These are phyloP conservation scores for Murina feae DNA, from an alignment of 2,113 vertebrate genomes.

Conservation along the genomic window DNA sequence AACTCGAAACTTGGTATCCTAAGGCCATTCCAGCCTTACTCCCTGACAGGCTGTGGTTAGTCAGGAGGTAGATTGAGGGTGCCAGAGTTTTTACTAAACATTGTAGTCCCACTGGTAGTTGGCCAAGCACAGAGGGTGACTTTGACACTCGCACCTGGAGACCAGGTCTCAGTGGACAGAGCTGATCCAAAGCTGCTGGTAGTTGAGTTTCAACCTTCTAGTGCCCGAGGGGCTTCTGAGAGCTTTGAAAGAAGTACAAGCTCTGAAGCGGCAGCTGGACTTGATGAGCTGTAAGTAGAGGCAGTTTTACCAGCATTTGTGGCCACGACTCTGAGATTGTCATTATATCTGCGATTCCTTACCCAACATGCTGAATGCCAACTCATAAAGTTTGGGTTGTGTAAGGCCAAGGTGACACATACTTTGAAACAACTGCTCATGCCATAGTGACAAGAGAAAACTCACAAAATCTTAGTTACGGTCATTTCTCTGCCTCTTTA, in stretches of 20 bases:
- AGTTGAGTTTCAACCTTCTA: neutral
- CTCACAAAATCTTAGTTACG: neutral
- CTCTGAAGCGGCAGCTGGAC: neutral
- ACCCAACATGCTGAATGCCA: neutral
- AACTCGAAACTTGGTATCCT: neutral
- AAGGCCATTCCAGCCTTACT: neutral
- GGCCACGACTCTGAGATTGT: neutral
- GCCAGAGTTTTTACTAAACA: neutral
- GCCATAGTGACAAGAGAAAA: neutral
- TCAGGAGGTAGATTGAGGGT: neutral
- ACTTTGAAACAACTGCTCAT: neutral
- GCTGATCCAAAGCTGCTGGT: neutral
- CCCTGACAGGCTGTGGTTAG: neutral
- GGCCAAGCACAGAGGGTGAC: neutral
- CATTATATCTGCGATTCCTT: neutral
- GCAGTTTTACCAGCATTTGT: neutral
- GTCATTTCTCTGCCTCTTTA: neutral
- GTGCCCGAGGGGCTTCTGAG: neutral
- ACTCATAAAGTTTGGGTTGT: neutral
- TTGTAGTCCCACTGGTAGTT: neutral
- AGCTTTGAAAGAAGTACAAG: neutral
- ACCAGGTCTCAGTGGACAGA: neutral
- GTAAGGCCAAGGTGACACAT: neutral
- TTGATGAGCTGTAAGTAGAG: neutral
- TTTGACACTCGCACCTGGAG: neutral